Evolutionary conservation across 1,140 invertebrate species (phyloP).

Genomic region (Scaptomyza hsui): DNA sequence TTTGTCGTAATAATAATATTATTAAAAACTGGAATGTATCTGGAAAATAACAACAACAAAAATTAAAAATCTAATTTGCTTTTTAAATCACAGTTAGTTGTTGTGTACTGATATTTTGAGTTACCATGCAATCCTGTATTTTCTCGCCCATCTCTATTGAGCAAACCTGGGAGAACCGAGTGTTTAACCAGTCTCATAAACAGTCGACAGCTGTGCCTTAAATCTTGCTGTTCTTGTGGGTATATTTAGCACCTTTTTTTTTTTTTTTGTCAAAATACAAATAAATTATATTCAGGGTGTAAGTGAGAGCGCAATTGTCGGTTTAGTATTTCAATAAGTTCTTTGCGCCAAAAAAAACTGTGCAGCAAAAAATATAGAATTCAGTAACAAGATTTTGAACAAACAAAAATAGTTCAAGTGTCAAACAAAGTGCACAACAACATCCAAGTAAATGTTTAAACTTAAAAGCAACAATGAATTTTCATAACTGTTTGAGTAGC

Average conservation of each 20-base stretch:
- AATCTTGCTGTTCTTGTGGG: constrained; percentile 16
- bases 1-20: too few species aligned
- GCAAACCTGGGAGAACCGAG: constrained; percentile 23
- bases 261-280: constrained; percentile 16
- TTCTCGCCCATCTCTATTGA: constrained; percentile 20
- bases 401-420: constrained; percentile 44
- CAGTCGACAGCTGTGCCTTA: constrained; percentile 63
- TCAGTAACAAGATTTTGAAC: constrained; percentile 34
- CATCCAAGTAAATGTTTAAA: constrained; percentile 18
- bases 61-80: background rate
- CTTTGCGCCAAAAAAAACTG: constrained; percentile 56
- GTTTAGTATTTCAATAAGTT: constrained; percentile 48
- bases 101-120: background rate
- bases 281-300: constrained; percentile 44
- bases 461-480: constrained; percentile 39
- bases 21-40: too few species aligned
- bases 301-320: constrained; percentile 30
- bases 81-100: background rate
- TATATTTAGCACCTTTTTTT: constrained; percentile 61
- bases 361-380: constrained; percentile 36
- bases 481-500: constrained; percentile 30
- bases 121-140: background rate
- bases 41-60: too few species aligned
- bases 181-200: constrained; percentile 7
- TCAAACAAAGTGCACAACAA: constrained; percentile 33